Evolutionary conservation across 1,140 invertebrate genomes (phyloP), one percentile per base, ranked within the genome.

Genomic region (Cydia strobilella): DNA sequence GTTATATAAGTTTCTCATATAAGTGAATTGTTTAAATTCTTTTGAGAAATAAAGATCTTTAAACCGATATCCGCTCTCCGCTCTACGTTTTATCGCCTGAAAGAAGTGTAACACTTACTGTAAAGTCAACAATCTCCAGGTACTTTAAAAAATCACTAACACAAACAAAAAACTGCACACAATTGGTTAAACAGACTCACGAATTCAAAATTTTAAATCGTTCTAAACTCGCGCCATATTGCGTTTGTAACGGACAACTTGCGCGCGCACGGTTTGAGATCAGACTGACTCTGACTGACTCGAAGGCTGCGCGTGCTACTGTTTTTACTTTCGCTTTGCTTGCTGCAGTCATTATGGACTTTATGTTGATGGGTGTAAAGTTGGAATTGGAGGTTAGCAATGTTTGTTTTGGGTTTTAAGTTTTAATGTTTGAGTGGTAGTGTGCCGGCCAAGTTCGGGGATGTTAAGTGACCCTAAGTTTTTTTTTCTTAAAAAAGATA

Each of bases 271-370:
- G 15, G 48, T 7, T 51, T 18, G 48, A n/a, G 48, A 51, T 51
- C n/a, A 18, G n/a, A 51, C 48, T 51, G 48, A 18, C 15, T 51
- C n/a, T 7, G n/a, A 51, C 48, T 51, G 48, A 18, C 15, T 6
- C n/a, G 48, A 51, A 51, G 48, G 48, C n/a, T 51, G 48, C 48
- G 48, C 48, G 48, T 51, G 48, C 48, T n/a, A n/a, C 48, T 51
- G 48, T 51, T 51, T 51, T 51, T 51, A 51, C 48, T 51, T 51
- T 51, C 48, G 48, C 48, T 51, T 51, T 18, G n/a, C 48, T 51
- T 18, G n/a, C n/a, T 51, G n/a, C 48, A 51, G 15, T 18, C 1
- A 51, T 51, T 51, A n/a, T 51, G n/a, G 48, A 18, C n/a, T 18
- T n/a, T n/a, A 51, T n/a, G 45, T 15, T 48, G 45, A 15, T 48